Evolutionary conservation across 1,140 invertebrate genomes (phyloP), one percentile per base, ranked within the genome.

Genomic region (Aethina tumida): DNA sequence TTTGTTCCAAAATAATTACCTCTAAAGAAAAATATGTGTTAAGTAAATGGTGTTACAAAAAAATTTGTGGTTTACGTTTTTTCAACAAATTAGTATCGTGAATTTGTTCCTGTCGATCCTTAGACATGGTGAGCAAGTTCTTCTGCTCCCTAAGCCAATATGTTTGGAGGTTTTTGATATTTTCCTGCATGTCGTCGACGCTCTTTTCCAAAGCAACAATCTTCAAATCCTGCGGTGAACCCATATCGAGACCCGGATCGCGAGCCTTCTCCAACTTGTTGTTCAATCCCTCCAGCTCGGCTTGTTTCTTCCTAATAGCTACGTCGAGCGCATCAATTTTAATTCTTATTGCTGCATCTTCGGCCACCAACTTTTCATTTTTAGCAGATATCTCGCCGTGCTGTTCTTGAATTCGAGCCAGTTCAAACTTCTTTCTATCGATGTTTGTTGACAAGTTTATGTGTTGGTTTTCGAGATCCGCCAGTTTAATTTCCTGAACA

Each of bases 81-180:
- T 71, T 71, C 6, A 80, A 61, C 12, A 81, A 60, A 53, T 75
- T 75, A 26, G 80, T 69, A 46, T 83, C 72, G 16, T 71, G 63
- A 1, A 81, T 51, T 45, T 82, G 73, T 40, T 67, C 58, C 44
- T 77, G 74, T 49, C 78, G 66, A 45, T 84, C 71, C 40, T 76
- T 61, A 0, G 77, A 73, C 4, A 85, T 57, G 37, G 66, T 65
- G 1, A 84, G 70, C 30, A 81, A 70, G 48, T 77, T 71, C 10
- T 72, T 72, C 58, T 87, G 81, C 43, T 80, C 67, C 25, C 81
- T 69, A 29, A 86, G 57, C 84, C 84, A 87, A 55, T 76, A 73
- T 40, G 74, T 70, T 54, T 85, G 78, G 39, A 77, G 60, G 27
- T 68, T 60, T 44, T 77, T 68, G 16, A 74, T 76, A 50, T 71